Evolutionary conservation across 2,113 vertebrate genomes (phyloP).

Genomic region (Rhabdornis inornatus): DNA sequence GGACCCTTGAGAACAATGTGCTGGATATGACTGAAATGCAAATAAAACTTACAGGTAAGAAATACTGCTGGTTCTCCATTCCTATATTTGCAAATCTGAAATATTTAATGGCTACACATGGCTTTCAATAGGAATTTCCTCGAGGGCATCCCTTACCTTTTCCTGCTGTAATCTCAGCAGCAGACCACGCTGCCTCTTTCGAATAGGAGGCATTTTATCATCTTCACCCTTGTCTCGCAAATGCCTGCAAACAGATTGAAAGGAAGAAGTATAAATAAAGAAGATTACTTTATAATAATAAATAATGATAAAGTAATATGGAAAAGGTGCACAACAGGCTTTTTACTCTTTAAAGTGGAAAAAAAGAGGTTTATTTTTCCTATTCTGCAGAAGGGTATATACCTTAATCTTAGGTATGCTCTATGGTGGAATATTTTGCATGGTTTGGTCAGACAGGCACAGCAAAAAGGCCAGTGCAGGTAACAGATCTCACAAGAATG

Average conservation of each 20-base stretch:
- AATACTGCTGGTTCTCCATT: background rate
- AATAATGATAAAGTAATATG: background rate
- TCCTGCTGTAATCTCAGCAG: conserved; percentile 92
- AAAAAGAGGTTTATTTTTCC: background rate
- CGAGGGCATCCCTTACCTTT: conserved; percentile 78
- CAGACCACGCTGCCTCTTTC: conserved; percentile 92
- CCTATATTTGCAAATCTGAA: background rate
- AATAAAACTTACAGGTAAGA: background rate
- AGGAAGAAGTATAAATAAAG: background rate
- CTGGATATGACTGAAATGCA: background rate
- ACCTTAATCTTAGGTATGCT: background rate
- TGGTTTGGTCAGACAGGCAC: rapidly evolving
- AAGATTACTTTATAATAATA: background rate
- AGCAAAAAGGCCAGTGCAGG: background rate
- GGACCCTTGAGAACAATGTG: background rate
- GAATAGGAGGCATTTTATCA: conserved; percentile 97
- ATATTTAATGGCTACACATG: background rate
- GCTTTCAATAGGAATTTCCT: background rate
- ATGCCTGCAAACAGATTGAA: conserved; percentile 66
- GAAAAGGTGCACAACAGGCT: background rate
- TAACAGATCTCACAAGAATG: rapidly evolving
- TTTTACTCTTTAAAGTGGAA: background rate
- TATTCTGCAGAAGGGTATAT: background rate
- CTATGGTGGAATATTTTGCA: background rate
- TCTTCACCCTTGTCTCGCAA: conserved; percentile 97